Base-by-base conservation (phyloP, 2,888 invertebrate species). In the Anagyrus pseudococci region DNA sequence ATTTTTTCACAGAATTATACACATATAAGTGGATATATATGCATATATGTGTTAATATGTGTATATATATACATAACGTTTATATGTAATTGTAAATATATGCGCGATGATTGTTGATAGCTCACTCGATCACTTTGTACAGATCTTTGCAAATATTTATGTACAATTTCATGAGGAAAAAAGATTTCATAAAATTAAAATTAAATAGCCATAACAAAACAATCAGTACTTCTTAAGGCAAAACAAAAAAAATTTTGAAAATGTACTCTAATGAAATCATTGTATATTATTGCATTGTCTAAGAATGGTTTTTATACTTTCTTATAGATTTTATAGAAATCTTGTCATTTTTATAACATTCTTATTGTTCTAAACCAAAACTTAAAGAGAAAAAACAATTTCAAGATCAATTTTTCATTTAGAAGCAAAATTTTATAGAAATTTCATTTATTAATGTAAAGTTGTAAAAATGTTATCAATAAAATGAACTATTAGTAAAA, bases 11-110 rank as follows among this genome's bases (percentile, higher is more conserved):
- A 37, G 3, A 8, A 37, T 37, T 47, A 23, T 15, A 47, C n/a
- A n/a, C n/a, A n/a, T n/a, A n/a, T n/a, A n/a, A n/a, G n/a, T n/a
- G n/a, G n/a, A n/a, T n/a, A n/a, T n/a, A n/a, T n/a, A n/a, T n/a
- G n/a, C n/a, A n/a, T n/a, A n/a, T n/a, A n/a, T 46, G 23, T 48
- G 49, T 65, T 43, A 25, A 62, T 15, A 37, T 54, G 23, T 13
- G 41, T 52, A 52, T 55, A 57, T 47, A 20, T 48, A 52, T 23
- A 54, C 37, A 43, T 56, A 23, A 59, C 29, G 29, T 60, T 59
- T 53, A 46, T 62, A 61, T 58, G 37, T 37, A 44, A 66, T 56
- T 66, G 66, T 62, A 66, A 66, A 66, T 66, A 66, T 40, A 29
- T 46, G 57, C 41, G 62, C 57, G 54, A 20, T 53, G 49, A 60